These are phyloP conservation scores for Dilophus febrilis DNA, from an alignment of 2,888 invertebrate genomes.

Conservation along the genomic window DNA sequence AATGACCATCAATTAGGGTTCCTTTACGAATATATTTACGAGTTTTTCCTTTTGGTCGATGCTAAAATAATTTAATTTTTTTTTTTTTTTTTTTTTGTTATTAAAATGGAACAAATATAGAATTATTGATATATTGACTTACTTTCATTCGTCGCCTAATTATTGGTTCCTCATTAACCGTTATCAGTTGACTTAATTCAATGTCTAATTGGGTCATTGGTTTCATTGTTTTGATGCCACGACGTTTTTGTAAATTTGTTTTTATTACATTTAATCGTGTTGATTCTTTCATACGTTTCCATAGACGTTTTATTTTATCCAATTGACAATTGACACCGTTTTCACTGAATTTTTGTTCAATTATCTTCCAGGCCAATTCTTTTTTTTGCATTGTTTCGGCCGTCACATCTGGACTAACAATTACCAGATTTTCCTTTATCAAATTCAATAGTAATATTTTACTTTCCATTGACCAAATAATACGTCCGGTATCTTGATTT, in stretches of 20 bases:
- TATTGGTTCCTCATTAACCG: neutral
- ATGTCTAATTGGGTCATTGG: neutral
- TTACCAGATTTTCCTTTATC: conserved; percentile 1
- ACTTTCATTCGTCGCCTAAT: no score
- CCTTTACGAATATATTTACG: no score
- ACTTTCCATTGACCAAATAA: conserved; percentile 1
- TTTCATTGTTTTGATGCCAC: neutral
- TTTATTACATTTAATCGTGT: neutral
- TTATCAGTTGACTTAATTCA: neutral
- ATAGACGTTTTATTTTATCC: conserved; percentile 1
- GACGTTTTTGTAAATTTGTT: neutral
- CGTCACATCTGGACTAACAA: conserved; percentile 1
- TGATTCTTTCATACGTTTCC: conserved; percentile 3
- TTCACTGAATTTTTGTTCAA: neutral
- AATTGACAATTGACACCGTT: conserved; percentile 1
- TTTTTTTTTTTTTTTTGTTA: no score
- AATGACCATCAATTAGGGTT: no score
- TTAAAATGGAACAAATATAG: no score
- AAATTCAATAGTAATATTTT: neutral
- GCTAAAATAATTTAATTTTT: no score
- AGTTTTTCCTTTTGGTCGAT: no score
- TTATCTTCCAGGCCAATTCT: conserved; percentile 1
- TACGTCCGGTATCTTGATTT: conserved; percentile 1
- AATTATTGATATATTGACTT: no score
- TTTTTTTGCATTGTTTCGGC: conserved; percentile 2